Evolutionary conservation across 2,113 vertebrate species (phyloP).

Genomic region (Antidorcas marsupialis): DNA sequence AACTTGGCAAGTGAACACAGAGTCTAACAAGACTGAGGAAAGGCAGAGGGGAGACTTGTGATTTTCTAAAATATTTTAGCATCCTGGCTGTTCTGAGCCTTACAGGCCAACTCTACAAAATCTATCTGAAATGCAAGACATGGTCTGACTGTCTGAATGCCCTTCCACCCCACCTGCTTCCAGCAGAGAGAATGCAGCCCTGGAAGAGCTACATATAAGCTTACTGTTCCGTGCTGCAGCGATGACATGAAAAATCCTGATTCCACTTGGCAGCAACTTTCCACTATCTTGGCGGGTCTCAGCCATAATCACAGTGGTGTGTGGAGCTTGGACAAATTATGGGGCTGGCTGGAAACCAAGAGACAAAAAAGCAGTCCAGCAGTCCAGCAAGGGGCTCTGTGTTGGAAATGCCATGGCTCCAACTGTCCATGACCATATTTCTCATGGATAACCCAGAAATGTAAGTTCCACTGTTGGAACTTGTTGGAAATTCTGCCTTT

Average conservation of each 20-base stretch:
- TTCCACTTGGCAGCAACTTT: constrained; percentile 43
- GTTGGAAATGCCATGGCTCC: neutral
- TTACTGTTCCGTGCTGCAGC: neutral
- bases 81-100: neutral
- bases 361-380: constrained; percentile 38
- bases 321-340: constrained; percentile 19
- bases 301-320: constrained; percentile 48
- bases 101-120: neutral
- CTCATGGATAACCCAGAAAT: constrained; percentile 41
- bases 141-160: neutral
- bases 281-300: constrained; percentile 25
- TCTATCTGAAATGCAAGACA: neutral
- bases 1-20: neutral
- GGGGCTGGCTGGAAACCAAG: constrained; percentile 46
- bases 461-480: neutral
- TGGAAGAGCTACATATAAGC: neutral
- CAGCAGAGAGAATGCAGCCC: neutral
- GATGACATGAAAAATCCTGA: constrained; percentile 22
- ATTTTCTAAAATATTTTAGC: constrained; percentile 9
- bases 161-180: neutral
- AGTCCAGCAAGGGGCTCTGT: neutral
- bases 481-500: constrained; percentile 17
- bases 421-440: constrained; percentile 9
- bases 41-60: neutral
- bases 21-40: neutral